Conservation (phyloP, 2,888 invertebrate genomes). For the Apotomis betuletana region DNA sequence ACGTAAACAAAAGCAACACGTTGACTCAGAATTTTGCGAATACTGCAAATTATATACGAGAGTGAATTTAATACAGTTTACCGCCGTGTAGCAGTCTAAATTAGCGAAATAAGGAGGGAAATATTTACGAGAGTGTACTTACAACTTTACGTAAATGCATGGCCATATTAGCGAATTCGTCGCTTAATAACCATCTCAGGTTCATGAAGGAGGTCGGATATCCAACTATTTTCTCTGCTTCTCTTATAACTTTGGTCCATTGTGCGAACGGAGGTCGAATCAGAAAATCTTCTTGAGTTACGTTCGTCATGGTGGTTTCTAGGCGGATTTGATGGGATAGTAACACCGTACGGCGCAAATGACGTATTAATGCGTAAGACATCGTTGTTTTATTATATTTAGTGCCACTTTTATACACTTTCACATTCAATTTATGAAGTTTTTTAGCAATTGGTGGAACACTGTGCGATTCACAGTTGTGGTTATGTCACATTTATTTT, state of each 20-base stretch:
- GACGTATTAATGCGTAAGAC: conserved; percentile 72
- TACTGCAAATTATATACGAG: background rate
- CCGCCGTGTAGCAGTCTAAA: background rate
- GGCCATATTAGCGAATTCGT: conserved; percentile 85
- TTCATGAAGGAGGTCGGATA: conserved; percentile 85
- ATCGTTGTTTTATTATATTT: conserved; percentile 54
- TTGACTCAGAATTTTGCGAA: background rate
- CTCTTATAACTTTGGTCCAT: conserved; percentile 77
- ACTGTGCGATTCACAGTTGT: conserved; percentile 48
- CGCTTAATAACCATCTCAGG: conserved; percentile 84
- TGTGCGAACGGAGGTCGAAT: conserved; percentile 74
- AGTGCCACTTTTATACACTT: conserved; percentile 45
- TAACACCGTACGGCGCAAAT: conserved; percentile 68
- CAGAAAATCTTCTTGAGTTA: conserved; percentile 74
- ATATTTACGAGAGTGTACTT: conserved; percentile 52
- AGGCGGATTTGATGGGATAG: conserved; percentile 67
- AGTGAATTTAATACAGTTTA: background rate
- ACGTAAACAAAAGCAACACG: conserved; percentile 9
- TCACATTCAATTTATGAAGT: conserved; percentile 55
- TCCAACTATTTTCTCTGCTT: conserved; percentile 80
- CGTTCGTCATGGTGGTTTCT: conserved; percentile 73
- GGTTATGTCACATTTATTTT: conserved; percentile 67
- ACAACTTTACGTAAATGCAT: conserved; percentile 81
- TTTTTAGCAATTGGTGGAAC: conserved; percentile 48
- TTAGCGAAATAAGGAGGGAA: background rate